phyloP scores from a whole-genome alignment of 2,888 invertebrate species.

The Limnephilus rhombicus region DNA sequence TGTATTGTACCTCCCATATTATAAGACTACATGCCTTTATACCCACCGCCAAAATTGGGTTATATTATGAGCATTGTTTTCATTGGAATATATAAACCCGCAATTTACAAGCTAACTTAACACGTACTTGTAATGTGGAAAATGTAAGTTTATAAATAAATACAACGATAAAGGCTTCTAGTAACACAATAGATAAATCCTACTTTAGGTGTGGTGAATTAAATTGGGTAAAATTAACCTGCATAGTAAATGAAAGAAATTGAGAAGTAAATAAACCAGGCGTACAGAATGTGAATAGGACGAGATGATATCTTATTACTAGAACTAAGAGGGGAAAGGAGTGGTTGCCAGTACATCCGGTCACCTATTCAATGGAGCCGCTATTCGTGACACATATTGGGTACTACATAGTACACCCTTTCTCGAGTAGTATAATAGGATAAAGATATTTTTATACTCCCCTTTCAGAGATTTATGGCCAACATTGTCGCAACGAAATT shows the following conservation, averaged over 20 bases:
- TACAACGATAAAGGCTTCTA: not conserved
- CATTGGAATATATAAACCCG: not conserved
- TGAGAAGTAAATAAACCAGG: not conserved
- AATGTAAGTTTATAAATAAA: not conserved
- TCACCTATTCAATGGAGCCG: constrained; percentile 56
- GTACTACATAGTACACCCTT: constrained; percentile 60
- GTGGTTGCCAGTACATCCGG: constrained; percentile 35
- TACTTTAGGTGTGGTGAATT: not conserved
- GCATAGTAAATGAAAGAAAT: not conserved
- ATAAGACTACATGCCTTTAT: not conserved
- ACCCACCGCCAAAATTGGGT: not conserved
- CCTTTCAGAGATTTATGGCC: constrained; percentile 57
- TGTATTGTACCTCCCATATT: not conserved
- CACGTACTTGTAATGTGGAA: not conserved
- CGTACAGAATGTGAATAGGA: constrained; percentile 9
- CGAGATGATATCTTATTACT: constrained; percentile 24
- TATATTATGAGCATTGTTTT: not conserved
- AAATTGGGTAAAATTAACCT: not conserved
- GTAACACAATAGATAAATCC: not conserved
- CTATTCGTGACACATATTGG: constrained; percentile 62
- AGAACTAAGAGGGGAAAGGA: constrained; percentile 1
- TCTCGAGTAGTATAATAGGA: constrained; percentile 61
- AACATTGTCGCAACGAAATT: constrained; percentile 63
- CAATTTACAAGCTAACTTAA: not conserved
- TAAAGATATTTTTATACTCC: constrained; percentile 63